These are phyloP conservation scores for Macrochelys suwanniensis DNA, from an alignment of 2,797 vertebrate species.

Conservation along the genomic window DNA sequence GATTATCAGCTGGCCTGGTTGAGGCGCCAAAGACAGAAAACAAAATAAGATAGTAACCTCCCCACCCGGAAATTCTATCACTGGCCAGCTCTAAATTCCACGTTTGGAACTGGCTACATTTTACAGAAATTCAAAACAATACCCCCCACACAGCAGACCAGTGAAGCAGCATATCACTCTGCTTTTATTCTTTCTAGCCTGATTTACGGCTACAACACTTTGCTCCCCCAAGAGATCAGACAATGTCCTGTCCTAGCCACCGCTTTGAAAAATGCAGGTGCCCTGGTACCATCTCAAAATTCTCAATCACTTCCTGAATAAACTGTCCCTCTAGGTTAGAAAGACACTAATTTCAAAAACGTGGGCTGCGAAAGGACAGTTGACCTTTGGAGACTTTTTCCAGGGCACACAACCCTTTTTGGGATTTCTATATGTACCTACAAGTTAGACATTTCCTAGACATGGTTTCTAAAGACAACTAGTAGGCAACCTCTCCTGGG, in stretches of 20 bases:
- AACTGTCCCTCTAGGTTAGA: neutral
- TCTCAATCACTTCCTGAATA: neutral
- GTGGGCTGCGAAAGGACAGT: neutral
- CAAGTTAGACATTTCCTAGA: neutral
- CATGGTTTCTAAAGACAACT: rapidly evolving
- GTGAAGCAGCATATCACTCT: rapidly evolving
- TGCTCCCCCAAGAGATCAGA: neutral
- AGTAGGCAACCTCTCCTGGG: neutral
- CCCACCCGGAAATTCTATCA: neutral
- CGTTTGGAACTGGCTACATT: neutral
- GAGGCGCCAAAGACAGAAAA: constrained; percentile 3
- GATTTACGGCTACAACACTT: neutral
- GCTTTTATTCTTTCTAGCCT: neutral
- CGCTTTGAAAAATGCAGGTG: neutral
- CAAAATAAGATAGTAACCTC: neutral
- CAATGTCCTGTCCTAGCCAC: neutral
- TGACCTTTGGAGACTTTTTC: neutral
- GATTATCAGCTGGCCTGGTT: neutral
- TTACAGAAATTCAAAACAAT: rapidly evolving
- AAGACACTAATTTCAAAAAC: rapidly evolving
- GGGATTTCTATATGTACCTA: neutral
- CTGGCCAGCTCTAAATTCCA: neutral
- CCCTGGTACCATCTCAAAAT: neutral
- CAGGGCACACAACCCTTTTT: neutral
- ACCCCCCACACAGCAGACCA: neutral